Evolutionary conservation across 2,888 invertebrate genomes (phyloP).

Genomic region (Drosophila tanythrix): DNA sequence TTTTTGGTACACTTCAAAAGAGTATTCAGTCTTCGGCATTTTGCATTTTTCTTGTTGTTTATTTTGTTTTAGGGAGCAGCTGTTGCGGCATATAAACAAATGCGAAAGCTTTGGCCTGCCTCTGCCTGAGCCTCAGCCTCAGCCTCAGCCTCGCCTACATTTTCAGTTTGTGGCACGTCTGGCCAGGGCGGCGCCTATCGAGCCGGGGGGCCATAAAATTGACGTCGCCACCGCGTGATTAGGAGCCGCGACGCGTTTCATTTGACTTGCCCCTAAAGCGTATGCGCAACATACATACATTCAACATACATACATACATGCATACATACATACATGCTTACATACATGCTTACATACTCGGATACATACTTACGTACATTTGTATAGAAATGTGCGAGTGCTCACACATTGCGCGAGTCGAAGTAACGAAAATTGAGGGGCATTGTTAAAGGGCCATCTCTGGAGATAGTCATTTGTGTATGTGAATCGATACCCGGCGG

Average conservation of each 20-base stretch:
- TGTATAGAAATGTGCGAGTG: neutral
- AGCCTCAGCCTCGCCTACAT: constrained; percentile 5
- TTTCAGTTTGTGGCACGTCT: constrained; percentile 51
- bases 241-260: constrained; percentile 64
- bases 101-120: constrained; percentile 42
- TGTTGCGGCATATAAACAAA: constrained; percentile 61
- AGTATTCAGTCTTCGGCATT: neutral
- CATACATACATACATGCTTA: neutral
- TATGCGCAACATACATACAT: constrained; percentile 10
- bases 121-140: constrained; percentile 9
- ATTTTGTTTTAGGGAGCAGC: constrained; percentile 54
- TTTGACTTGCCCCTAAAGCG: constrained; percentile 62
- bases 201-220: constrained; percentile 65
- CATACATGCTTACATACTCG: neutral
- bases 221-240: constrained; percentile 66
- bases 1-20: neutral
- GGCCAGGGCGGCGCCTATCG: constrained; percentile 61
- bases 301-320: neutral
- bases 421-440: constrained; percentile 47
- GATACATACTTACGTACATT: neutral
- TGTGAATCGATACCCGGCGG: constrained; percentile 45
- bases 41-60: neutral
- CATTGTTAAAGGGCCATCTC: constrained; percentile 57
- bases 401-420: constrained; percentile 14
- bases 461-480: constrained; percentile 52